A percentile compares a stretch with the other conserved stretches of the same genome.
These are phyloP conservation scores for Anomalospiza imberbis DNA, from an alignment of 2,797 vertebrate genomes.

Conservation along the genomic window DNA sequence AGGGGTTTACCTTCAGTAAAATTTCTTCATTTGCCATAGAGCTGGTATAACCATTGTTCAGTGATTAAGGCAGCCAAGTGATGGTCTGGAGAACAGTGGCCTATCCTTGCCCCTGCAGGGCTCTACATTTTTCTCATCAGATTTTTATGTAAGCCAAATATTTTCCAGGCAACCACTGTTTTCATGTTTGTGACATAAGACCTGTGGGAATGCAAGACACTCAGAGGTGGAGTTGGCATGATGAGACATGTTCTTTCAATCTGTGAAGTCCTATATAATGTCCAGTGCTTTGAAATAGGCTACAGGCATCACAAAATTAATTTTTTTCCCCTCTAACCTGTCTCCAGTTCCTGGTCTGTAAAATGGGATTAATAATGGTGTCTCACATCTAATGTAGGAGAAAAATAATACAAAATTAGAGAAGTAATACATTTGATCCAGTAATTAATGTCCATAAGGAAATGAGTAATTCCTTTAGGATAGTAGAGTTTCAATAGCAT, in stretches of 20 bases:
- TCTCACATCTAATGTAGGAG: not conserved
- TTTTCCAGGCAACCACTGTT: not conserved
- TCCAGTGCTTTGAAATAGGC: not conserved
- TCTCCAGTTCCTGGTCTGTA: not conserved
- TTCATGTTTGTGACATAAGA: not conserved
- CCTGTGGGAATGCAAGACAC: not conserved
- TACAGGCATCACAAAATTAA: not conserved
- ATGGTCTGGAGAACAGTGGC: not conserved
- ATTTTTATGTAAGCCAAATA: not conserved
- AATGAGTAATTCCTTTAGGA: not conserved
- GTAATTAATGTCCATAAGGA: not conserved
- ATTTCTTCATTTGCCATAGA: not conserved
- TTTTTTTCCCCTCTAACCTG: not conserved
- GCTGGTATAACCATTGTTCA: not conserved
- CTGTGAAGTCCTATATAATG: not conserved
- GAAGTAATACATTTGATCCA: not conserved
- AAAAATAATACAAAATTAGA: not conserved
- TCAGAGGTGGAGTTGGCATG: not conserved
- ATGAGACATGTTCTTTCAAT: not conserved
- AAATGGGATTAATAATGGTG: not conserved
- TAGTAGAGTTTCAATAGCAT: not conserved
- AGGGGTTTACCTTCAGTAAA: not conserved
- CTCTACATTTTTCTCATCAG: not conserved
- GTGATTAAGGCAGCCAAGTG: not conserved
- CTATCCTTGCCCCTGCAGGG: not conserved